Base-by-base conservation (phyloP, 2,888 invertebrate species). In the Luperina testacea region DNA sequence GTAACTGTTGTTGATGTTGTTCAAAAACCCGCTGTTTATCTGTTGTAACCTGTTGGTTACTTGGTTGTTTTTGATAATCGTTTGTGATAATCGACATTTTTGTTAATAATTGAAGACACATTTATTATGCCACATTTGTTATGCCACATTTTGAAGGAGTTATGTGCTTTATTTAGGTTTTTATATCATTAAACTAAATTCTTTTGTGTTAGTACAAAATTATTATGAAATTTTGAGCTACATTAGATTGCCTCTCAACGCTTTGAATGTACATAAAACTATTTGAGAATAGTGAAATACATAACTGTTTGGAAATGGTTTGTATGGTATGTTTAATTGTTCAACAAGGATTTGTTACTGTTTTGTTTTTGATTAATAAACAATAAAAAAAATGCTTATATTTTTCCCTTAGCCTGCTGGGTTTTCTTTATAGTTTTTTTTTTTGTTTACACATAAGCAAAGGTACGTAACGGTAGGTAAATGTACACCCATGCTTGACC, bases 181-280 rank as follows among this genome's bases (percentile, higher is more conserved):
- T 38, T 75, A 81, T 38, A 78, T 78, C 63, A 78, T 73, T 51
- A 38, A 57, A 51, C 6, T 53, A 75, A 53, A 61, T 71, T 64
- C 38, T 73, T 69, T 51, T 65, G 42, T 76, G 75, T 86, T 86
- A 84, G 86, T 78, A 71, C 32, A 42, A 65, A 9, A 83, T 74
- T 74, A 74, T 45, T 71, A 61, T 63, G 17, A 64, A 68, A 61
- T 57, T 73, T 77, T 77, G 78, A 84, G 69, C 75, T 86, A 72
- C 20, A 72, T 65, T 83, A 68, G 15, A 78, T 73, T 80, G 82
- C 83, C 78, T 87, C 84, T 86, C 45, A 72, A 74, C 64, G 73
- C 81, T 80, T 74, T 75, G 24, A 71, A 69, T 70, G 45, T 68
- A 65, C 0, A 72, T 59, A 79, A 27, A 57, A 24, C 20, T 48